A percentile compares a stretch with the other conserved stretches of the same genome.
Conservation (phyloP, 2,797 vertebrate genomes). For the Muscicapa striata region DNA sequence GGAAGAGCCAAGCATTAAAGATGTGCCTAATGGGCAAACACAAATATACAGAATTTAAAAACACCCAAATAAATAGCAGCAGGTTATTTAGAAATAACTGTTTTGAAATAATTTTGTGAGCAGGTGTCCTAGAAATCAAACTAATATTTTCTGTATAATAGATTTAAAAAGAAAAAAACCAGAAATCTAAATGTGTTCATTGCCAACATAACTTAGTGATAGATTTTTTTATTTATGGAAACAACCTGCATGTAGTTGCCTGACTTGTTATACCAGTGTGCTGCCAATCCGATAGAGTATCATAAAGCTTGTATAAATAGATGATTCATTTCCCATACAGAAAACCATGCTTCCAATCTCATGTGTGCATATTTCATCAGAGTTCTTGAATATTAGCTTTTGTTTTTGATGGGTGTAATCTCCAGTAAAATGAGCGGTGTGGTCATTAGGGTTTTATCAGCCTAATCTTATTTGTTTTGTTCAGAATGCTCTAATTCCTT, state of each 20-base stretch:
- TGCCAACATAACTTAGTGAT: neutral
- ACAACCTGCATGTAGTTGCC: neutral
- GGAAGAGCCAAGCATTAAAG: neutral
- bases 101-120: neutral
- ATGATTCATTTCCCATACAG: neutral
- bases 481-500: neutral
- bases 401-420: neutral
- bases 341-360: neutral
- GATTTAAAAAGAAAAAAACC: neutral
- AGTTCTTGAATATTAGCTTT: neutral
- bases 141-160: neutral
- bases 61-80: neutral
- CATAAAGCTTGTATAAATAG: neutral
- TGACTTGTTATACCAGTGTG: neutral
- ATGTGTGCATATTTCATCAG: neutral
- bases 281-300: neutral
- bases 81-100: neutral
- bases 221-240: neutral
- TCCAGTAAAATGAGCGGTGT: neutral
- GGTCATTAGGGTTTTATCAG: neutral
- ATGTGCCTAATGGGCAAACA: neutral
- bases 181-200: neutral
- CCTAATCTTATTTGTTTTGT: neutral
- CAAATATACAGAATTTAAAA: neutral
- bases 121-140: neutral